Evolutionary conservation across 2,797 vertebrate species (phyloP).

Genomic region (Loriculus beryllinus): DNA sequence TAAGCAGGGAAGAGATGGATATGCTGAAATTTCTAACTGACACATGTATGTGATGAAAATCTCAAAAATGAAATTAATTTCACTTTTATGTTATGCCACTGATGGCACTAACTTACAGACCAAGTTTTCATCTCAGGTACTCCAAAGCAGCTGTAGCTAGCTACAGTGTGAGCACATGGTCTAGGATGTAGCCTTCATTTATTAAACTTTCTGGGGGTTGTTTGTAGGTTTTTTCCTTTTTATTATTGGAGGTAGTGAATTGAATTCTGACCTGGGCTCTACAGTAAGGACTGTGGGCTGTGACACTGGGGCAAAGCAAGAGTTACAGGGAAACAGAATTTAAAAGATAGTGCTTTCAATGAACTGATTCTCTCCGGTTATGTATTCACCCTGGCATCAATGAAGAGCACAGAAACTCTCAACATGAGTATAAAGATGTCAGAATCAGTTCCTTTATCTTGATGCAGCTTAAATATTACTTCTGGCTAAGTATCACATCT

Average conservation of each 20-base stretch:
- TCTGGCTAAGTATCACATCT: slow-evolving; percentile 48
- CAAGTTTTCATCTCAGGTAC: neutral
- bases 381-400: slow-evolving; percentile 19
- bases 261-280: neutral
- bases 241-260: neutral
- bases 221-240: neutral
- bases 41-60: neutral
- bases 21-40: neutral
- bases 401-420: slow-evolving; percentile 19
- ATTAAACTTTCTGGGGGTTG: neutral
- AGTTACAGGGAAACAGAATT: neutral
- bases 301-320: neutral
- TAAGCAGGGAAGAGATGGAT: neutral
- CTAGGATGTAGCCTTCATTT: neutral
- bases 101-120: neutral
- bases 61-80: neutral
- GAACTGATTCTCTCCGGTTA: neutral
- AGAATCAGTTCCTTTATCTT: slow-evolving; percentile 32
- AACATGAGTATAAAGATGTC: slow-evolving; percentile 21
- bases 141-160: neutral
- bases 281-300: neutral
- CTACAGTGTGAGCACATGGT: neutral
- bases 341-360: neutral
- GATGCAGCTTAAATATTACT: slow-evolving; percentile 52
- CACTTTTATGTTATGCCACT: neutral